Evolutionary conservation across 2,797 vertebrate species (phyloP).

Genomic region (Pantherophis alleghaniensis): DNA sequence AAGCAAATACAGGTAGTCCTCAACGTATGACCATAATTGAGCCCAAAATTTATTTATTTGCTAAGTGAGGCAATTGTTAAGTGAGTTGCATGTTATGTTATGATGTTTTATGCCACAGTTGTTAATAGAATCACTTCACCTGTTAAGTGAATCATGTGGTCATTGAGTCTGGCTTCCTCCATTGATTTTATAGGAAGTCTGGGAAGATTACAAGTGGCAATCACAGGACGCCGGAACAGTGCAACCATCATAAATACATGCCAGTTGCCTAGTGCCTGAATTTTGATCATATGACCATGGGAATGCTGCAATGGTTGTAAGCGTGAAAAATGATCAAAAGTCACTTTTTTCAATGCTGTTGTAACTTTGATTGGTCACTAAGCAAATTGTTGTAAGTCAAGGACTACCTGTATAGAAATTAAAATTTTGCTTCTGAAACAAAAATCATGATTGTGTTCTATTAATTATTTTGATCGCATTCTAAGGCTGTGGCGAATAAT

Average conservation of each 20-base stretch:
- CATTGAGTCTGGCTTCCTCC: background rate
- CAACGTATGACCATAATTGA: background rate
- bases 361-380: background rate
- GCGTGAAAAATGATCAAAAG: background rate
- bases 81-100: background rate
- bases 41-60: background rate
- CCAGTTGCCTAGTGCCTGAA: background rate
- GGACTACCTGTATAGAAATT: background rate
- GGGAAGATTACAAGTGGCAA: background rate
- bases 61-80: background rate
- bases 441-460: background rate
- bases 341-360: background rate
- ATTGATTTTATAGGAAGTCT: background rate
- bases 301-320: background rate
- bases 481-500: background rate
- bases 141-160: background rate
- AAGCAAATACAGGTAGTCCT: background rate
- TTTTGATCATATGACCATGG: background rate
- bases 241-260: background rate
- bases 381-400: background rate
- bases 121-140: background rate
- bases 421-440: background rate
- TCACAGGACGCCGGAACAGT: background rate
- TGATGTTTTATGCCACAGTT: background rate
- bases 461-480: background rate